Evolutionary conservation across 2,797 vertebrate genomes (phyloP).

Genomic region (Lutjanus argentimaculatus): DNA sequence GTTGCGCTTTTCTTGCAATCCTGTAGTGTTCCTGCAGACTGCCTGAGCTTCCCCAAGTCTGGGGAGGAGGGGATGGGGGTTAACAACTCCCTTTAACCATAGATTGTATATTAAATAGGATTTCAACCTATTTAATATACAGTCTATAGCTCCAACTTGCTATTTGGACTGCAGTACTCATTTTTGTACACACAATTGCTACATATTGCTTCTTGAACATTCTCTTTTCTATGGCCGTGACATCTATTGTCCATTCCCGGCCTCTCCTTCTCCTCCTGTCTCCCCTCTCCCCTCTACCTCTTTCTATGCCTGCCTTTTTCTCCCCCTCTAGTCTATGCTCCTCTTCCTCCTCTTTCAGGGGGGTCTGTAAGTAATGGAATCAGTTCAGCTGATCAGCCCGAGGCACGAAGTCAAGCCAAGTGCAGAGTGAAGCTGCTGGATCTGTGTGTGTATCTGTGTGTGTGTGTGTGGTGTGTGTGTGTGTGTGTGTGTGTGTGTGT

Average conservation of each 20-base stretch:
- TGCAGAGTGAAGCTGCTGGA: constrained; percentile 73
- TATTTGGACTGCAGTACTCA: no score
- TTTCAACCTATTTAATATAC: no score
- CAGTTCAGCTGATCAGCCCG: constrained; percentile 83
- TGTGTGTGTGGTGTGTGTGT: background rate
- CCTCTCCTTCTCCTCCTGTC: constrained; percentile 37
- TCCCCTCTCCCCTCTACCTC: constrained; percentile 59
- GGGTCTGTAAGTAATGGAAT: constrained; percentile 83
- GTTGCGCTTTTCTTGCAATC: no score
- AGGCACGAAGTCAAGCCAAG: constrained; percentile 83
- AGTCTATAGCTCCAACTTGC: no score
- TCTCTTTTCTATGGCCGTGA: constrained; percentile 36
- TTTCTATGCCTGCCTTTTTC: constrained; percentile 42
- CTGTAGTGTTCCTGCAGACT: no score
- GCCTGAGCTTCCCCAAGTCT: no score
- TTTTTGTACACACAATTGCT: no score
- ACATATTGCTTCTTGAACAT: background rate
- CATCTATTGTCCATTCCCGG: constrained; percentile 45
- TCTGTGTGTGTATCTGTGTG: constrained; percentile 33
- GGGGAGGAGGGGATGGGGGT: no score
- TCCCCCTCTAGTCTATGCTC: constrained; percentile 49
- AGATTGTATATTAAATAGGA: no score
- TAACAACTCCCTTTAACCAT: no score
- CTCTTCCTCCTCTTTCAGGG: constrained; percentile 67
- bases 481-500: constrained; percentile 35